Percentiles rank a stretch among this genome's conserved stretches.
These are phyloP conservation scores for Meiosimyza decipiens DNA, from an alignment of 2,888 invertebrate genomes.

Conservation along the genomic window DNA sequence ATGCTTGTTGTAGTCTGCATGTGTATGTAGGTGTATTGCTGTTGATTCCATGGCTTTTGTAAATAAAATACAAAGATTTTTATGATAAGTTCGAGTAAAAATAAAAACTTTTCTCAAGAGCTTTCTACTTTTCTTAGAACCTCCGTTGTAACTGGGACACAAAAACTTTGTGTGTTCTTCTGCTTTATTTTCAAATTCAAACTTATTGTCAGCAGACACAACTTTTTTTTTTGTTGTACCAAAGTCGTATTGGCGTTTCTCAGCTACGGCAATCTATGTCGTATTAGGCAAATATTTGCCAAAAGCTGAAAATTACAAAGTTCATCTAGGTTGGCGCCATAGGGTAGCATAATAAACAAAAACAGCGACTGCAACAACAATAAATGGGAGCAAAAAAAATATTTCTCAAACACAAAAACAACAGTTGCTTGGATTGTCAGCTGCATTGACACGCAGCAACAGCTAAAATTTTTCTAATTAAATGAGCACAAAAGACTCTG, in stretches of 20 bases:
- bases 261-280: too few relatives aligned
- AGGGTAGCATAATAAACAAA: not conserved
- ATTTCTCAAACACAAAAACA: not conserved
- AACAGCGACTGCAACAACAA: not conserved
- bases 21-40: too few relatives aligned
- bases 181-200: not conserved
- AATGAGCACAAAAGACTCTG: constrained; percentile 4
- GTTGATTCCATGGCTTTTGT: not conserved
- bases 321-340: not conserved
- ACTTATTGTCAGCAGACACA: constrained; percentile 10
- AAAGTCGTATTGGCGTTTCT: too few relatives aligned
- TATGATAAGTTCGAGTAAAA: not conserved
- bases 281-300: constrained; percentile 22
- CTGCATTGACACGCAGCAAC: constrained; percentile 15
- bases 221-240: too few relatives aligned
- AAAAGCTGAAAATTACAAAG: constrained; percentile 15
- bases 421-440: not conserved
- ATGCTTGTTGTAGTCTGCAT: too few relatives aligned
- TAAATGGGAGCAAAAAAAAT: not conserved
- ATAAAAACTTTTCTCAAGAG: constrained; percentile 2
- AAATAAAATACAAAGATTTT: constrained; percentile 27
- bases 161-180: constrained; percentile 12
- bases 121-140: not conserved
- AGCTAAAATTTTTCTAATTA: constrained; percentile 22
- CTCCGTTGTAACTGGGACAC: not conserved